Evolutionary conservation across 2,888 invertebrate species (phyloP), one percentile per base, ranked within the genome.

Genomic region (Epinotia brunnichana): DNA sequence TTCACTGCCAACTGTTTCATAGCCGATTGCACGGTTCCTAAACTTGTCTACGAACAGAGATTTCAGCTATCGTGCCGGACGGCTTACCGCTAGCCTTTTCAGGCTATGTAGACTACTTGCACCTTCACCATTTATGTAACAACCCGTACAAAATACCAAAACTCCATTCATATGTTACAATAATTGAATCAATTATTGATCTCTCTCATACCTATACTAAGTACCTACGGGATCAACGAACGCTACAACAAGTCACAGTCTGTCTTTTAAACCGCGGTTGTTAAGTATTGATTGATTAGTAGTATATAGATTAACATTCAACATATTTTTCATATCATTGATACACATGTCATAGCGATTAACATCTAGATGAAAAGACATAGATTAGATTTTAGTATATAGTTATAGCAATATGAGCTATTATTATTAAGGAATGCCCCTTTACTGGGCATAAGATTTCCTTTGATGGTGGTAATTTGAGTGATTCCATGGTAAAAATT

Each of bases 301-400:
- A 79, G 79, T 82, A 84, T 80, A 77, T 84, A 84, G 79, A 79
- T 73, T 79, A 56, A 85, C 84, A 83, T 83, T 77, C 78, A 74
- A 84, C 83, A 86, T 88, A 86, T 85, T 87, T 88, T 88, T 85
- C 82, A 92, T 92, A 92, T 92, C 92, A 90, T 90, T 88, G 82
- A 79, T 79, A 89, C 84, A 91, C 89, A 92, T 91, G 85, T 92
- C 91, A 90, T 92, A 92, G 91, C 85, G 85, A 85, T 84, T 88
- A 88, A 87, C 88, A 88, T 89, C 80, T 90, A 88, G 86, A 80
- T 81, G 81, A 86, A 87, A 87, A 87, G 81, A 89, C 87, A 88
- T 85, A 82, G 84, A 87, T 21, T 66, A 66, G 66, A 89, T 85
- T 79, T 77, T 89, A 90, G 85, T 78, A 78, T 78, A 78, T 86